Base-by-base conservation (phyloP, 2,888 invertebrate species). In the Hydriomena furcata region DNA sequence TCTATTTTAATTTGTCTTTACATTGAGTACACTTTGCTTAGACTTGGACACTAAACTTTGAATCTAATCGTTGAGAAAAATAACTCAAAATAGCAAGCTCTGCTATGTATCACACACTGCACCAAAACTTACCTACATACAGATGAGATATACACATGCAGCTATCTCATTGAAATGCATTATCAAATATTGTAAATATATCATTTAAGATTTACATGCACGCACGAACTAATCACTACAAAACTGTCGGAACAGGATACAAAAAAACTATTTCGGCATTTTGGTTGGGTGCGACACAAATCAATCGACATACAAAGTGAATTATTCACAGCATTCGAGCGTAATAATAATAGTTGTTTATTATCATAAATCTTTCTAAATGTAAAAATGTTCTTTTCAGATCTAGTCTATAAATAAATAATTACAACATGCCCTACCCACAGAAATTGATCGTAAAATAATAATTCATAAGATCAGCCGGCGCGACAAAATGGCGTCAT, bases 401-500 rank as follows among this genome's bases (percentile, higher is more conserved):
- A 45, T 35, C 11, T 32, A 37, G 48, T 65, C 59, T 61, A 62
- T 52, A 63, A 66, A 58, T 65, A 66, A 65, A 65, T 63, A 61
- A 65, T 63, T 67, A 66, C 65, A 63, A 55, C 62, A 66, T 62
- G 64, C 65, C 61, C 73, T 74, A 74, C 65, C 68, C 65, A 66
- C 68, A 68, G 72, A 66, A 73, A 59, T 55, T 57, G 64, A 70
- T 72, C 69, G 68, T 61, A 80, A 83, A 83, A 81, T 82, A 81
- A 74, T 80, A 82, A 79, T 79, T 82, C 76, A 54, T 66, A 68
- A 54, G 81, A 90, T 90, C 89, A 90, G 90, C 90, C 90, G 90
- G 90, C 88, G 87, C 86, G 76, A 90, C 90, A 90, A 90, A 87
- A 90, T 90, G 90, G 90, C 90, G 90, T 90, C 90, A 87, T 80